Base-by-base conservation (phyloP, 1,140 invertebrate genomes). In the Leptinotarsa undecemlineata region DNA sequence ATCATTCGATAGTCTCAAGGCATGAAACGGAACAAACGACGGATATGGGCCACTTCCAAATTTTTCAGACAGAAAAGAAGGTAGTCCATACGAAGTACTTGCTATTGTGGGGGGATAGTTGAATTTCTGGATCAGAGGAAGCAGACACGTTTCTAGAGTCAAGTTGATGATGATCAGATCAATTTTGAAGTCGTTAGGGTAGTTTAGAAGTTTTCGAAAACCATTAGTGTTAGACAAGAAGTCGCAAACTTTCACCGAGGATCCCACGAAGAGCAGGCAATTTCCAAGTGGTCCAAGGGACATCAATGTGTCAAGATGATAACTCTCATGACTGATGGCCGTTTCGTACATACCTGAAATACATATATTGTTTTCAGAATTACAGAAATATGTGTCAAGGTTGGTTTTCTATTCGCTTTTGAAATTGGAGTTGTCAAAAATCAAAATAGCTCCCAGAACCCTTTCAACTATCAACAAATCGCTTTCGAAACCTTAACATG, bases 1-100 rank as follows among this genome's bases (percentile, higher is more conserved):
- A 48, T 87, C 85, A 64, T 88, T 86, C 4, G 87, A 86, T 48
- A 86, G 86, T 63, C 42, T 48, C 33, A 17, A 5, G 4, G 6
- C 3, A 13, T 63, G 23, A 20, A 64, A 66, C 4, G 71, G 85
- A 86, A 70, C 87, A 74, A 71, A 90, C 87, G 47, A 88, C 77
- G 47, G 85, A 85, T 2, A 89, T 85, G 3, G 89, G 14, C 19
- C 5, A 33, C 61, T 64, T 17, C 71, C 71, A 19, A 72, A 72
- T 21, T 8, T 33, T 42, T 63, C 23, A 15, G 71, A 63, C 8
- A 72, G n/a, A 19, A 19, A 19, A 11, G 57, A 17, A n/a, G 71
- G 71, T 23, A 72, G 19, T 11, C 66, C 17, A 63, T 64, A 72
- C 14, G 71, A 19, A 19, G 71, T 63, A 3, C 23, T 1, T 47